Base-by-base conservation (phyloP, 2,113 vertebrate species). In the Salvator merianae region DNA sequence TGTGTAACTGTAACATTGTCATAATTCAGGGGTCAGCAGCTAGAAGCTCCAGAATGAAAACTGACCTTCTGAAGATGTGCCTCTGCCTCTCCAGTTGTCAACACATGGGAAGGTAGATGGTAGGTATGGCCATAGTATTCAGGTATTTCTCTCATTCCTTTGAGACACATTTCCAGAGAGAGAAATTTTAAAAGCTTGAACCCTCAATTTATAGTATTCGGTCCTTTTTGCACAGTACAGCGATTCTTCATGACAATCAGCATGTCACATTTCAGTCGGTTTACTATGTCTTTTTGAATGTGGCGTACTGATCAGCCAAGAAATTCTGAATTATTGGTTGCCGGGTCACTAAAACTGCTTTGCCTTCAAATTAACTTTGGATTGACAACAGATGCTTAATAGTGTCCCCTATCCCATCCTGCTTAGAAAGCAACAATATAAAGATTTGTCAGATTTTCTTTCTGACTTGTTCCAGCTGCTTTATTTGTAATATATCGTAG, bases 301-400 rank as follows among this genome's bases (percentile, higher is more conserved):
- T 1, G 77, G 36, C 16, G 24, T 36, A 20, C 43, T 30, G n/a
- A 36, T 68, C 38, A 34, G 43, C 72, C 66, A 4, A 20, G 20
- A 81, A 86, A 82, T 55, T 62, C 43, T 36, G 0, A 43, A 26
- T 53, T 76, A 20, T 9, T 78, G 24, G 10, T 86, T 87, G 53
- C n/a, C 47, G 40, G 84, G 59, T 5, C 65, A 81, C 84, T 66
- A 71, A 75, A 87, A 87, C 43, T 43, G 13, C 30, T 79, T 14
- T 26, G 6, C 69, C 24, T 40, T 85, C 38, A 69, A 16, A 81
- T 77, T 65, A 85, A 50, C 43, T 72, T 32, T 32, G 9, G 4
- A 50, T 80, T 76, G 75, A 68, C 40, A 59, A 65, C 77, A 20
- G 76, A 22, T 16, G n/a, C 80, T 90, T 78, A 34, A 0, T 59